These are phyloP conservation scores for Antechinus stuartii DNA, from an alignment of 2,113 vertebrate species.

Conservation along the genomic window DNA sequence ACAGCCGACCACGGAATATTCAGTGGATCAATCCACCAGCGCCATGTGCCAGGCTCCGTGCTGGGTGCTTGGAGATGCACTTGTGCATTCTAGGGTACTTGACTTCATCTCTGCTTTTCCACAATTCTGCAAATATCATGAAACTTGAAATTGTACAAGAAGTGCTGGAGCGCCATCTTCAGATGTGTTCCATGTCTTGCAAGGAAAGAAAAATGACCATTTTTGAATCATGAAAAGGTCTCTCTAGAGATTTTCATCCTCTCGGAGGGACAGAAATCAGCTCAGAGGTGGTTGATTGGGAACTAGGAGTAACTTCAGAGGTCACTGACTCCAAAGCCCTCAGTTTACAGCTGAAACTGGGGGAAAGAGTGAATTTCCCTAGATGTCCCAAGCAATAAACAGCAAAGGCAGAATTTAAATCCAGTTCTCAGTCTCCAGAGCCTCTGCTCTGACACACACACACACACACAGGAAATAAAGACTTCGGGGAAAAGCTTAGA, in stretches of 20 bases:
- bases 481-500: not conserved
- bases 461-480: not conserved
- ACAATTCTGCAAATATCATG: not conserved
- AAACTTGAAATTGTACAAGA: not conserved
- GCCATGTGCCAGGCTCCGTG: not conserved
- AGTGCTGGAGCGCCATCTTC: slow-evolving; percentile 66
- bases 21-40: not conserved
- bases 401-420: not conserved
- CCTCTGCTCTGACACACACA: not conserved
- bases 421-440: not conserved
- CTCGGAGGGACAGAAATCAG: not conserved
- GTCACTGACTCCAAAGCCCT: not conserved
- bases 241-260: not conserved
- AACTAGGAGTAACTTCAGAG: not conserved
- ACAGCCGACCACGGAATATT: not conserved
- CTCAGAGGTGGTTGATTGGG: not conserved
- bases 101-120: not conserved
- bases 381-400: not conserved
- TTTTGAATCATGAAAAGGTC: not conserved
- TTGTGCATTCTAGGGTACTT: not conserved
- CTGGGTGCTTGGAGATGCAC: not conserved
- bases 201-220: not conserved
- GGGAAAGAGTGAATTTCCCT: not conserved
- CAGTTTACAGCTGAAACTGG: not conserved
- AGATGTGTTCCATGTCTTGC: slow-evolving; percentile 28